Evolutionary conservation across 2,113 vertebrate species (phyloP).

Genomic region (Dendrocopos noguchii): DNA sequence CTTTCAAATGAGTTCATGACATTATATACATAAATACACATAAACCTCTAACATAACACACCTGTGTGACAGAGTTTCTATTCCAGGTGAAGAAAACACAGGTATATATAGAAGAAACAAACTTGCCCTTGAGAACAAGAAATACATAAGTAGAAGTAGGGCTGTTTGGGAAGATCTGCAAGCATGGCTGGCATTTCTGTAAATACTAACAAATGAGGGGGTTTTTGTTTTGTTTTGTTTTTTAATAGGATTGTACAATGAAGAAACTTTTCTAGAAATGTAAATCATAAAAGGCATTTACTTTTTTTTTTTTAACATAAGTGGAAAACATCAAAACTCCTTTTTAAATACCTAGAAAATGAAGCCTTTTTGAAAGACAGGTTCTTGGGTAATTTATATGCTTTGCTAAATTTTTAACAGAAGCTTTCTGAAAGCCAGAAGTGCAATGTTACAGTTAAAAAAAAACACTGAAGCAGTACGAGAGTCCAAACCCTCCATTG

Average conservation of each 20-base stretch:
- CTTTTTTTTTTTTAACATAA: background rate
- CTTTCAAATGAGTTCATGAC: background rate
- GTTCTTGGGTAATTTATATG: background rate
- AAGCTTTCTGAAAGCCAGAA: background rate
- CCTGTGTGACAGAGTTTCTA: background rate
- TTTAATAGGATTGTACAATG: background rate
- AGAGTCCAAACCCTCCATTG: background rate
- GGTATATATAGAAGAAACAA: background rate
- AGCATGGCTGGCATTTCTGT: rapidly evolving
- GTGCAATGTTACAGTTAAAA: too few relatives aligned
- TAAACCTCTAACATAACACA: background rate
- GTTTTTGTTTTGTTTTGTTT: too few relatives aligned
- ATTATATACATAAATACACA: background rate
- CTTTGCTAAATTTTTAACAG: background rate
- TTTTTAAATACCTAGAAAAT: background rate
- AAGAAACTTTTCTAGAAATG: background rate
- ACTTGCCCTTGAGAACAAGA: background rate
- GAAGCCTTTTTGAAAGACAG: background rate
- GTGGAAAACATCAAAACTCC: background rate
- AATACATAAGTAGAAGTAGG: background rate
- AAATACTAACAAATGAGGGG: background rate
- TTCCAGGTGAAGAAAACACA: background rate
- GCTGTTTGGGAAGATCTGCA: background rate
- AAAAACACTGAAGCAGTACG: background rate
- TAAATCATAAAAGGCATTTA: background rate